Evolutionary conservation across 2,797 vertebrate species (phyloP), one percentile per base, ranked within the genome.

Genomic region (Zenarchopterus dispar): DNA sequence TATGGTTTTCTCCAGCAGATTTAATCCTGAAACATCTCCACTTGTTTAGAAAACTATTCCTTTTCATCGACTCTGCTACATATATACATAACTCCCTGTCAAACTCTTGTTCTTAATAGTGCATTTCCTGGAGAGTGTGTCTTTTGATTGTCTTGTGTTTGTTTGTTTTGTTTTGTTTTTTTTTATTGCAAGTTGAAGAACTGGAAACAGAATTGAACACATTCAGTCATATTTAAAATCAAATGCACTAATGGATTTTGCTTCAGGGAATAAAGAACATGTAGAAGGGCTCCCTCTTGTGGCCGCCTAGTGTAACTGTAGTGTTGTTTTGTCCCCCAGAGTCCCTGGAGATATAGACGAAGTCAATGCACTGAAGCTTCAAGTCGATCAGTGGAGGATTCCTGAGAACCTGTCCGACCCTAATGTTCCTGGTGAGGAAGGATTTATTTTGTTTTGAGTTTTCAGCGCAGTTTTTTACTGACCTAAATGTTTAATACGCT

Each of bases 291-390:
- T n/a, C 90, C 91, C 88, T 84, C 92, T 90, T 43, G 82, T 90
- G 93, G 88, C 52, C 31, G 4, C 23, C 8, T 2, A 22, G 6
- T 65, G 67, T 82, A 84, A 88, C 58, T 58, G 61, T 22, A 23
- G 59, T 52, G 53, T 23, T 59, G 46, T 54, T 11, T 6, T 49
- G 73, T 66, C 43, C 75, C 66, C 44, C 89, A 97, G 96, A 77
- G 93, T 97, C 57, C 95, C 96, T 44, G 96, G 96, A 62, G 96
- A 97, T 84, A 97, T 97, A 6, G 96, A 97, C 75, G 96, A 97
- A 80, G 96, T 97, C 59, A 97, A 97, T 36, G 95, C 95, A 0
- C 45, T 97, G 85, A 97, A 97, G 88, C 89, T 97, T 55, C 95
- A 97, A 62, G 95, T 97, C 46, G 96, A 97, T 80, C 96, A 96